These are phyloP conservation scores for Galeruca laticollis DNA, from an alignment of 2,888 invertebrate genomes.

Conservation along the genomic window DNA sequence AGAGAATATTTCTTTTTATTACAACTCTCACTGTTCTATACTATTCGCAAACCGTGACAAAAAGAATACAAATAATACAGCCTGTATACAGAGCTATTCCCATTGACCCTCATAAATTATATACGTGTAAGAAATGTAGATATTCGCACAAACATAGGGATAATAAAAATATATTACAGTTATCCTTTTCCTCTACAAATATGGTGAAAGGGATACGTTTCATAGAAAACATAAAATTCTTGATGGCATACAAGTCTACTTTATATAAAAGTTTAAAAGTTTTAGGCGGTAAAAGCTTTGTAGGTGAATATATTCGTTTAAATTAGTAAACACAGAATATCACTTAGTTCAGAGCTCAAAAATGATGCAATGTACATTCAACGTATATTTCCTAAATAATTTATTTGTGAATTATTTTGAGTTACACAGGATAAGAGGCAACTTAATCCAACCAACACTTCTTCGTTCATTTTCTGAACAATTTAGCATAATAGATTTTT, in stretches of 20 bases:
- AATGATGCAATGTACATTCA: background rate
- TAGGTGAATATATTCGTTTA: background rate
- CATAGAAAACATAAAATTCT: background rate
- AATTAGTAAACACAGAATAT: background rate
- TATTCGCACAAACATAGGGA: background rate
- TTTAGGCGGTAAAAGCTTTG: background rate
- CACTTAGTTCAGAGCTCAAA: background rate
- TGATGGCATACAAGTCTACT: background rate
- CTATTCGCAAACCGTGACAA: too few species aligned
- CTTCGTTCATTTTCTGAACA: too few species aligned
- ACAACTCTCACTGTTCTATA: too few species aligned
- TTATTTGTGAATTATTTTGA: too few species aligned
- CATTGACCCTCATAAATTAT: too few species aligned
- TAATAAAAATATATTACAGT: background rate
- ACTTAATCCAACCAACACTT: too few species aligned
- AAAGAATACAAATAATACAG: too few species aligned
- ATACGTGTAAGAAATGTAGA: too few species aligned
- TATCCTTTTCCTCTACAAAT: conserved; percentile 1
- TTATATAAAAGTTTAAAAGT: background rate
- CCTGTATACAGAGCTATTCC: too few species aligned
- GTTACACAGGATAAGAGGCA: too few species aligned
- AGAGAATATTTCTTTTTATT: too few species aligned
- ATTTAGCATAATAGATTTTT: too few species aligned
- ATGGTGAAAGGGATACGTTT: background rate
- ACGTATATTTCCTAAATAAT: background rate